A percentile compares a stretch with the other conserved stretches of the same genome.
Conservation (phyloP, 2,888 invertebrate species). For the Andrena praecox region DNA sequence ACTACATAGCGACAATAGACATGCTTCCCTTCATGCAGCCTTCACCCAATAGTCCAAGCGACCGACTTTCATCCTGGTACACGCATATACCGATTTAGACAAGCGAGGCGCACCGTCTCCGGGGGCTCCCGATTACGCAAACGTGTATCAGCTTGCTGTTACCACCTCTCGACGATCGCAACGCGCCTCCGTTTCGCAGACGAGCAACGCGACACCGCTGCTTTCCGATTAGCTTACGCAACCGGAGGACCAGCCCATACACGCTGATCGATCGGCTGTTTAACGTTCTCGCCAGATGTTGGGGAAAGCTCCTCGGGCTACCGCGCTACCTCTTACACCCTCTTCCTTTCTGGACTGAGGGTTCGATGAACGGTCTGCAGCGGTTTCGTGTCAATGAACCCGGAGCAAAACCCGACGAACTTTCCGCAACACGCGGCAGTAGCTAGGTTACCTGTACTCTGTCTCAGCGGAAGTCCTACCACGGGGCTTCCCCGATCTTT, state of each 20-base stretch:
- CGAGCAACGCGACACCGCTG: slow-evolving; percentile 41
- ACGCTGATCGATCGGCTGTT: slow-evolving; percentile 21
- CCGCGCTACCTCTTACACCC: background rate
- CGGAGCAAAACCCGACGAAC: background rate
- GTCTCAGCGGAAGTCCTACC: slow-evolving; percentile 62
- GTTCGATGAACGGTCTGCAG: too few relatives aligned
- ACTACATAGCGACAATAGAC: slow-evolving; percentile 37
- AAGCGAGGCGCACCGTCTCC: slow-evolving; percentile 51
- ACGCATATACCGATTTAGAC: slow-evolving; percentile 24
- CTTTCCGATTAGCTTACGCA: slow-evolving; percentile 42
- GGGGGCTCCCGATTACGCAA: slow-evolving; percentile 31
- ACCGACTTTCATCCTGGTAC: slow-evolving; percentile 37
- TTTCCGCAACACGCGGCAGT: slow-evolving; percentile 1
- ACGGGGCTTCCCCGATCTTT: slow-evolving; percentile 67
- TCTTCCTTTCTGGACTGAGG: too few relatives aligned
- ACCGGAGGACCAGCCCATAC: slow-evolving; percentile 19
- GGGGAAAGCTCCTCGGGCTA: background rate
- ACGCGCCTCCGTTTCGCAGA: slow-evolving; percentile 27
- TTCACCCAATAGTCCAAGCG: slow-evolving; percentile 62
- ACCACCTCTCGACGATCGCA: slow-evolving; percentile 35
- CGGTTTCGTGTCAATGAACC: too few relatives aligned
- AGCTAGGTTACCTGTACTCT: slow-evolving; percentile 74
- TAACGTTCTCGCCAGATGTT: slow-evolving; percentile 9
- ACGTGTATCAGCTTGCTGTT: slow-evolving; percentile 49
- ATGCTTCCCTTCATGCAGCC: slow-evolving; percentile 69